Conservation (phyloP, 2,113 vertebrate species). For the Cyprichromis sp. region DNA sequence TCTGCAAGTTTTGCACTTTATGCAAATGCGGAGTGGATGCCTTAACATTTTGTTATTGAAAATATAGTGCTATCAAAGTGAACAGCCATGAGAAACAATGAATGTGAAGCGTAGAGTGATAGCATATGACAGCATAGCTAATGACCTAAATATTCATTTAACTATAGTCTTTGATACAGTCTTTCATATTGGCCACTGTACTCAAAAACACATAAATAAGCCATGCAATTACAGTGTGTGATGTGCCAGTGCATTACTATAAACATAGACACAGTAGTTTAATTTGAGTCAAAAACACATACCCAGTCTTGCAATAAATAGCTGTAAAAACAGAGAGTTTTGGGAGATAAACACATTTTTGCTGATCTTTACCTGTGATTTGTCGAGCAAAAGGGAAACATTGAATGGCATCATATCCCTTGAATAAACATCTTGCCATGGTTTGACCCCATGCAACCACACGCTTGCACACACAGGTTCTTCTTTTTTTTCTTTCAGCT, state of each 20-base stretch:
- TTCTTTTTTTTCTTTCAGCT: background rate
- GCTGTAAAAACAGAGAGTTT: background rate
- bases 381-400: background rate
- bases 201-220: background rate
- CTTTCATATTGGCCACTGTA: background rate
- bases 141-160: background rate
- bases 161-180: background rate
- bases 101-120: background rate
- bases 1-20: background rate
- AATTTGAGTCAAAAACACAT: background rate
- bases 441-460: background rate
- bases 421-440: background rate
- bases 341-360: background rate
- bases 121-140: background rate
- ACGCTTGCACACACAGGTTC: background rate
- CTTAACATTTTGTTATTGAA: fast-evolving
- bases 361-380: background rate
- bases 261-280: background rate
- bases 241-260: background rate
- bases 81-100: background rate
- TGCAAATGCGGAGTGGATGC: background rate
- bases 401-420: background rate
- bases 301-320: background rate
- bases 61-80: fast-evolving
- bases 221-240: background rate